These are phyloP conservation scores for Psophia crepitans DNA, from an alignment of 2,113 vertebrate species.

Conservation along the genomic window DNA sequence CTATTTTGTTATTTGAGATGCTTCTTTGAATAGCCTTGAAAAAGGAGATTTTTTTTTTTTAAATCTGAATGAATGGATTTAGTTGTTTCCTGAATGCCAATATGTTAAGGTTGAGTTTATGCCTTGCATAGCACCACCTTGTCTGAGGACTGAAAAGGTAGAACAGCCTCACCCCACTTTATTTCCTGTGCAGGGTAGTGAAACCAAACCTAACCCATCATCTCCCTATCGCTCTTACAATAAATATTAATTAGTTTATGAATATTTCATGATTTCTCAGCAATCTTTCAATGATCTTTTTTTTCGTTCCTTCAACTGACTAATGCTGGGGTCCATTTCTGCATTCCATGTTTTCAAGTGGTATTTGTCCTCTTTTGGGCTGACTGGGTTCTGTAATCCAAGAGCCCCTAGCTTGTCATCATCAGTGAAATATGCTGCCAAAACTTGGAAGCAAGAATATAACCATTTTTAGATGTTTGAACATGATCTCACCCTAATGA, in stretches of 20 bases:
- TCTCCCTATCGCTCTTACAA: background rate
- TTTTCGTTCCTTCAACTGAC: background rate
- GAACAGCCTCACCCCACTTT: background rate
- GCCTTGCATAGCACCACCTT: background rate
- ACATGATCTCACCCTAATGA: background rate
- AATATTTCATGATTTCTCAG: background rate
- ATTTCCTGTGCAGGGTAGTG: background rate
- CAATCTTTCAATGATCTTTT: background rate
- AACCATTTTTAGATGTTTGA: background rate
- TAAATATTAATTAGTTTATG: background rate
- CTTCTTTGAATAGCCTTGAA: background rate
- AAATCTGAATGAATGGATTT: background rate
- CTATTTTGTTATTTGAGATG: background rate
- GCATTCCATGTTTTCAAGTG: background rate
- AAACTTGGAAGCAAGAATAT: background rate
- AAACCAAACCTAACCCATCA: background rate
- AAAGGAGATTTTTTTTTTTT: background rate
- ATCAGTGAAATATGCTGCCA: background rate
- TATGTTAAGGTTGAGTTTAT: background rate
- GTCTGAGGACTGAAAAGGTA: background rate
- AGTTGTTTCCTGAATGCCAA: background rate
- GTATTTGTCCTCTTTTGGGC: background rate
- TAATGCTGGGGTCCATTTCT: background rate
- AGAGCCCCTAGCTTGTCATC: background rate
- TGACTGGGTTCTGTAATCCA: background rate